Evolutionary conservation across 2,113 vertebrate species (phyloP).

Genomic region (Zosterops pallidus): DNA sequence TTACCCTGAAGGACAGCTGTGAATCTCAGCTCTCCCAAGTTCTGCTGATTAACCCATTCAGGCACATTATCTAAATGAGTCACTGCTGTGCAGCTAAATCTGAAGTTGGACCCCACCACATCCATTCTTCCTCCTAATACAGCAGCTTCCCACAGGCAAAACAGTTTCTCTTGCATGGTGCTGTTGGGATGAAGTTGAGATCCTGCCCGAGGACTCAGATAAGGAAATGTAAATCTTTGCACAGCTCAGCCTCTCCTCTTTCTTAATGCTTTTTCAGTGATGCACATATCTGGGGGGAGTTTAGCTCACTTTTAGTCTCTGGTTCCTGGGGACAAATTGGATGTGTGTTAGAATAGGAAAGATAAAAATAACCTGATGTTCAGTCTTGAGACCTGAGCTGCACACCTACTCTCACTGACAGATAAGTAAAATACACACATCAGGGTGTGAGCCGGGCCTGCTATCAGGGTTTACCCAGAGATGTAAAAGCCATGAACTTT

Average conservation of each 20-base stretch:
- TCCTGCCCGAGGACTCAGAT: not conserved
- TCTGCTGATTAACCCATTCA: not conserved
- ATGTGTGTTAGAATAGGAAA: not conserved
- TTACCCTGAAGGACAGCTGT: not conserved
- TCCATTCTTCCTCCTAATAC: not conserved
- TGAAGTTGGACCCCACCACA: not conserved
- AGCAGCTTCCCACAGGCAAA: not conserved
- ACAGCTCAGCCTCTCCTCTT: not conserved
- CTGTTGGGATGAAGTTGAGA: not conserved
- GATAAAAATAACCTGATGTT: not conserved
- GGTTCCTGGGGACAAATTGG: not conserved
- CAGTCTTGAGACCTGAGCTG: not conserved
- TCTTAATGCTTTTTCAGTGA: not conserved
- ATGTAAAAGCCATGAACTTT: not conserved
- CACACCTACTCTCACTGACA: rapidly evolving
- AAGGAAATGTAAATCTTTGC: not conserved
- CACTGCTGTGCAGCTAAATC: not conserved
- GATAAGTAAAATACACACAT: not conserved
- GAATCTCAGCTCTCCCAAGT: rapidly evolving
- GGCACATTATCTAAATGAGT: not conserved
- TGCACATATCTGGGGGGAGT: rapidly evolving
- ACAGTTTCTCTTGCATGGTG: not conserved
- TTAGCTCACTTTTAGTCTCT: not conserved
- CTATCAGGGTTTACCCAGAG: not conserved
- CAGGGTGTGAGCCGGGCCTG: rapidly evolving